These are phyloP conservation scores for Tenthredo distinguenda DNA, from an alignment of 2,888 invertebrate species.

Conservation along the genomic window DNA sequence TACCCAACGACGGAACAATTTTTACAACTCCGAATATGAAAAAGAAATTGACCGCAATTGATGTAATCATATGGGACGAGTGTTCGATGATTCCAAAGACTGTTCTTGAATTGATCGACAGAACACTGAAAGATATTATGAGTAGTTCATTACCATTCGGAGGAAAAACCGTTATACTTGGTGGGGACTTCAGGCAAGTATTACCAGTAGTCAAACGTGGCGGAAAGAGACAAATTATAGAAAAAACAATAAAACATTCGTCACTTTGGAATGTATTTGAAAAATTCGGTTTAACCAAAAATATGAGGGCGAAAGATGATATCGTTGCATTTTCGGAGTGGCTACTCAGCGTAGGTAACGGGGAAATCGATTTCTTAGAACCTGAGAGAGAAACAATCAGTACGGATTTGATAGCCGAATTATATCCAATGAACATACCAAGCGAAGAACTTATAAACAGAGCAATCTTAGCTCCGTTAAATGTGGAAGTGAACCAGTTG, in stretches of 20 bases:
- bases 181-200: conserved; percentile 41
- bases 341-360: conserved; percentile 52
- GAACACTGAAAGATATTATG: no score
- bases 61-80: no score
- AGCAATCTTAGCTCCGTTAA: conserved; percentile 53
- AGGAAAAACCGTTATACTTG: not conserved
- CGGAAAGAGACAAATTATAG: conserved; percentile 25
- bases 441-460: conserved; percentile 32
- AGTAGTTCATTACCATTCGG: no score
- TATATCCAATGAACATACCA: conserved; percentile 46
- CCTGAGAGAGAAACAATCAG: not conserved
- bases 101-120: no score
- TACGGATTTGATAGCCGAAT: conserved; percentile 24
- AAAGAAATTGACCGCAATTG: no score
- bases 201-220: conserved; percentile 45
- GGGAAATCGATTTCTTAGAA: not conserved
- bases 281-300: conserved; percentile 1
- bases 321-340: conserved; percentile 48
- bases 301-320: conserved; percentile 51
- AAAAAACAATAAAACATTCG: conserved; percentile 31
- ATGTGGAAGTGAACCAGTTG: conserved; percentile 45
- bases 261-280: conserved; percentile 41
- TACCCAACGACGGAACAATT: no score
- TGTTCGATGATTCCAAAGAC: no score
- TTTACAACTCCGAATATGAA: no score